Evolutionary conservation across 2,888 invertebrate genomes (phyloP).

Genomic region (Bellardia bayeri): DNA sequence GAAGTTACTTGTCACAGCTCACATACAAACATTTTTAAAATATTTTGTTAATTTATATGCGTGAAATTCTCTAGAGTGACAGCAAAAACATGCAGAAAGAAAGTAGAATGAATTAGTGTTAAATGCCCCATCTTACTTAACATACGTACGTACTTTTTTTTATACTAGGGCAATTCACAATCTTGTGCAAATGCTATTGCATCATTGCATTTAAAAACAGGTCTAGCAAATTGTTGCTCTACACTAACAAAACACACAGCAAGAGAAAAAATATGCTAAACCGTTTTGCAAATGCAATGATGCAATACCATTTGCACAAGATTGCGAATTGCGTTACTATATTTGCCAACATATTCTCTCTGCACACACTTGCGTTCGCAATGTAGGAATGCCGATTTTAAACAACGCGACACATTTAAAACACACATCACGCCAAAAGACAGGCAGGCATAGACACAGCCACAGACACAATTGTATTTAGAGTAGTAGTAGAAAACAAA

Average conservation of each 20-base stretch:
- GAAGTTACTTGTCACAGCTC: slow-evolving; percentile 75
- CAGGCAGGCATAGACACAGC: slow-evolving; percentile 9
- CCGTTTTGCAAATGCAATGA: no score
- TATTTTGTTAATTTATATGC: slow-evolving; percentile 76
- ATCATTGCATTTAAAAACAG: no score
- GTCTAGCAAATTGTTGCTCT: no score
- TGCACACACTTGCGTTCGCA: slow-evolving; percentile 6
- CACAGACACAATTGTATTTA: slow-evolving; percentile 40
- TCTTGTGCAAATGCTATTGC: no score
- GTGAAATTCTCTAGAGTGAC: slow-evolving; percentile 63
- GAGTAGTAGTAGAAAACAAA: slow-evolving; percentile 12
- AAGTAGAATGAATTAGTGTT: slow-evolving; percentile 72
- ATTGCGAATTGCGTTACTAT: no score
- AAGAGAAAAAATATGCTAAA: no score
- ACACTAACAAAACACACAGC: no score
- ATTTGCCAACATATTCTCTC: background rate
- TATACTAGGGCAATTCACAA: no score
- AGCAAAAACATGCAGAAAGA: slow-evolving; percentile 31
- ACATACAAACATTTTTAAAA: slow-evolving; percentile 69
- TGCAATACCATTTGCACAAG: no score
- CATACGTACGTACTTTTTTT: background rate
- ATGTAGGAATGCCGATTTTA: slow-evolving; percentile 49
- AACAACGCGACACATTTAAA: slow-evolving; percentile 25
- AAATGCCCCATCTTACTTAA: slow-evolving; percentile 54
- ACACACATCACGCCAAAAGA: slow-evolving; percentile 31